phyloP scores from a whole-genome alignment of 1,140 invertebrate species.

The Scylla paramamosain region DNA sequence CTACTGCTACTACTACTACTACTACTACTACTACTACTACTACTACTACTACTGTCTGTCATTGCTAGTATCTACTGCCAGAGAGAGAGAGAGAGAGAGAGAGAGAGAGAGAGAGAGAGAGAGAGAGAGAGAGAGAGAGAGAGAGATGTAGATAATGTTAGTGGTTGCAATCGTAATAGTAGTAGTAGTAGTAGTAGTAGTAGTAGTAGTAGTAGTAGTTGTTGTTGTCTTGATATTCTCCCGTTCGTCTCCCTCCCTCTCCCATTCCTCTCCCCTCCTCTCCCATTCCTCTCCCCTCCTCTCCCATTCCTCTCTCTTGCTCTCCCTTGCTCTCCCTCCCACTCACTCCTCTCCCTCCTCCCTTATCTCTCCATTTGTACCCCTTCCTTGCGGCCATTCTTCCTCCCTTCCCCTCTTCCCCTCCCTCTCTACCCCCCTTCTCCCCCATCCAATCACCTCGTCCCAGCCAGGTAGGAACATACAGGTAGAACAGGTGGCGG shows the following conservation, averaged over 20 bases:
- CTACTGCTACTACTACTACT: background rate
- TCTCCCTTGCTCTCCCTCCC: background rate
- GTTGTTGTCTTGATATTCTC: no score
- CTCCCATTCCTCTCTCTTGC: background rate
- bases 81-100: background rate
- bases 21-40: constrained; percentile 6
- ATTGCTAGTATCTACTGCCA: no score
- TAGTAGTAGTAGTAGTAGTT: no score
- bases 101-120: constrained; percentile 29
- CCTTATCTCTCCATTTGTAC: background rate
- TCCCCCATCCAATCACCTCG: background rate
- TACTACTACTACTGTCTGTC: background rate
- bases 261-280: background rate
- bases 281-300: background rate
- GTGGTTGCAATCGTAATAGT: no score
- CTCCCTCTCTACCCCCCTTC: background rate
- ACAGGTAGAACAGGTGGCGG: background rate
- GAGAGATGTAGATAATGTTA: background rate
- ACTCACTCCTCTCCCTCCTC: background rate
- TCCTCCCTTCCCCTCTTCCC: background rate
- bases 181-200: no score
- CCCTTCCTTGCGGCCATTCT: background rate
- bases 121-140: constrained; percentile 29
- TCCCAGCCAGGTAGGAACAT: background rate
- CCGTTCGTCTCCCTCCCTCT: background rate